Evolutionary conservation across 2,797 vertebrate species (phyloP).

Genomic region (Notoglanidium macrostoma): DNA sequence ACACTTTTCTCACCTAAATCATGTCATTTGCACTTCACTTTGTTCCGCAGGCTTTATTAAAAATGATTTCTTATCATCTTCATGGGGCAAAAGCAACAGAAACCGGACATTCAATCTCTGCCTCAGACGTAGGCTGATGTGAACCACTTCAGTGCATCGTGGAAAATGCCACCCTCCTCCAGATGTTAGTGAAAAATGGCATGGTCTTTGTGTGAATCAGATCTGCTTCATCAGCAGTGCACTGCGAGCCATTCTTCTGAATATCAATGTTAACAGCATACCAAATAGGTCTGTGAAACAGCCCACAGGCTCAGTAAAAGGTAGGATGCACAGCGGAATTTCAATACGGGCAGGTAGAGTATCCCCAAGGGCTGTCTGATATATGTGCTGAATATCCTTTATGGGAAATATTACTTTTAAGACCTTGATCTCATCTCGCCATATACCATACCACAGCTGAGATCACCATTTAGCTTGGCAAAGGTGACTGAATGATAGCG

Average conservation of each 20-base stretch:
- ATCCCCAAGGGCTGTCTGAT: neutral
- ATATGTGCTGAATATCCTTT: constrained; percentile 7
- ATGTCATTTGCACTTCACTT: neutral
- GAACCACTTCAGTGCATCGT: neutral
- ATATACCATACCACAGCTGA: neutral
- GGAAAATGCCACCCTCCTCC: constrained; percentile 27
- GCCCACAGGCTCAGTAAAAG: constrained; percentile 24
- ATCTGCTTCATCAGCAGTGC: constrained; percentile 22
- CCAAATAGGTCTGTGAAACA: constrained; percentile 18
- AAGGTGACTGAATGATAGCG: neutral
- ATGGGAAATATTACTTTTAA: constrained; percentile 28
- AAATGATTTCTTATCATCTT: neutral
- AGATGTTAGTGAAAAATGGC: constrained; percentile 29
- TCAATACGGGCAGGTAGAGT: constrained; percentile 21
- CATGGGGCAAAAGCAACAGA: constrained; percentile 23
- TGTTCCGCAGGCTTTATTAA: constrained; percentile 17
- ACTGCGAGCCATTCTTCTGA: neutral
- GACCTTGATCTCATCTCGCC: constrained; percentile 8
- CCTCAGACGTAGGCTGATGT: constrained; percentile 10
- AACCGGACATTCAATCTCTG: constrained; percentile 17
- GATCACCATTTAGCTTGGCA: constrained; percentile 2
- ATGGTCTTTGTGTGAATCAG: constrained; percentile 11
- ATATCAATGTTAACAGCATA: constrained; percentile 39
- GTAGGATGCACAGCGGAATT: neutral
- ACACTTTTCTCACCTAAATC: neutral